Evolutionary conservation across 1,140 invertebrate genomes (phyloP), one percentile per base, ranked within the genome.

Genomic region (Hyposmocoma kahamanoa): DNA sequence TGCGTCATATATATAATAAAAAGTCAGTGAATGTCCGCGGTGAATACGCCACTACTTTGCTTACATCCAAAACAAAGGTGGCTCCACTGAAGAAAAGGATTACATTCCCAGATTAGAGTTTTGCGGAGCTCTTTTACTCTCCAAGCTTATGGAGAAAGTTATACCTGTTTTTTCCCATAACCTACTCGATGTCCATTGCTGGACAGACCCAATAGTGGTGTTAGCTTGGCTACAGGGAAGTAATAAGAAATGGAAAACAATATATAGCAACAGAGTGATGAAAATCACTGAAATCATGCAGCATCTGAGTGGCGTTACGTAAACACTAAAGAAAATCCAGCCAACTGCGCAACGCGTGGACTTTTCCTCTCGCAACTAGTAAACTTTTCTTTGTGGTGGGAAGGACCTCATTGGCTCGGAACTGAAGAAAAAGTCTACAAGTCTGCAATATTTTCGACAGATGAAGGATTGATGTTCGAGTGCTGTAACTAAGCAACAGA

Each of bases 41-140:
- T 4, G 10, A 45, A 5, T 11, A 3, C 2, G 21, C 11, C 4
- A 19, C 17, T 5, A 30, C 26, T 5, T 22, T 45, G 20, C 1
- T 45, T 6, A n/a, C 28, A 3, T 26, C 26, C 2, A 45, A 45
- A 34, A 45, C 43, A 19, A 45, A 34, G 19, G 26, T 45, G 3
- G 43, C 43, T 13, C 43, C 43, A 17, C 19, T 32, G 4, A 19
- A 15, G 3, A 15, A 32, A 11, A 45, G 34, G 17, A 20, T 24
- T 3, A 24, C 42, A 4, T 66, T 89, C 9, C 86, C 88, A 20
- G 77, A 51, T 50, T 88, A 28, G 87, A 88, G 60, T 54, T 88
- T n/a, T 71, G 53, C 41, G 84, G 63, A 11, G 84, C 84, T 5
- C 44, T 67, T 1, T 36, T 87, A 2, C 47, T 83, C 11, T 60